These are phyloP conservation scores for Pseudococcus jackbeardsleyi DNA, from an alignment of 2,888 invertebrate species.

Conservation along the genomic window DNA sequence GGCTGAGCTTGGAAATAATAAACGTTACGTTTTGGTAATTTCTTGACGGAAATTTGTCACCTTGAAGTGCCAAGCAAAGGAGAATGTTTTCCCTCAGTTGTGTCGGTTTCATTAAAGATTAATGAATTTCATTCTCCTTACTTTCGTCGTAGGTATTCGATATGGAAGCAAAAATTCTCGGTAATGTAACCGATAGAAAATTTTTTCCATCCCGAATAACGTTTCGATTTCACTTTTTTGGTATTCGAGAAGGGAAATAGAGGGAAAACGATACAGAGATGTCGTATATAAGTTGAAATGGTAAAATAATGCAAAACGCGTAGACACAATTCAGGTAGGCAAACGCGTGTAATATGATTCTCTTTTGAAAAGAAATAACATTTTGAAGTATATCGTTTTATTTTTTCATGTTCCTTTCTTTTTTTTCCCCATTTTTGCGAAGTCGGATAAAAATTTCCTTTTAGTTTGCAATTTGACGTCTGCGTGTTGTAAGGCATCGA, in stretches of 20 bases:
- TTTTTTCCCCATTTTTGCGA: neutral
- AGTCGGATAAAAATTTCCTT: neutral
- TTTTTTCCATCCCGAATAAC: neutral
- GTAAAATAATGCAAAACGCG: slow-evolving; percentile 9
- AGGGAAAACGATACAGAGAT: neutral
- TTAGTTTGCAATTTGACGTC: neutral
- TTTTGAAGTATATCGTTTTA: neutral
- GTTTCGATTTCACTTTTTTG: neutral
- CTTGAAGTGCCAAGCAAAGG: neutral
- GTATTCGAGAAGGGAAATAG: too few species aligned
- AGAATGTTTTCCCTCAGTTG: neutral
- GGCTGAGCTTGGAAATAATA: neutral
- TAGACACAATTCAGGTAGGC: slow-evolving; percentile 1
- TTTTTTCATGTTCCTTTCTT: neutral
- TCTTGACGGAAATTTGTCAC: slow-evolving; percentile 14
- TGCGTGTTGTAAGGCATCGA: neutral
- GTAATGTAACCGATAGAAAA: neutral
- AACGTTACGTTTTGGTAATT: neutral
- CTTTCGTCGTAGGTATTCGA: neutral
- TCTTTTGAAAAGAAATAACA: slow-evolving; percentile 36
- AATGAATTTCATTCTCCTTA: slow-evolving; percentile 1
- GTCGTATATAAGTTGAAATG: slow-evolving; percentile 5
- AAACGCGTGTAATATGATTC: slow-evolving; percentile 32
- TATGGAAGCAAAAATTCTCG: neutral
- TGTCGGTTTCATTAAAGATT: slow-evolving; percentile 10